A percentile compares a stretch with the other conserved stretches of the same genome.
These are phyloP conservation scores for Mixornis gularis DNA, from an alignment of 2,113 vertebrate species.

Conservation along the genomic window DNA sequence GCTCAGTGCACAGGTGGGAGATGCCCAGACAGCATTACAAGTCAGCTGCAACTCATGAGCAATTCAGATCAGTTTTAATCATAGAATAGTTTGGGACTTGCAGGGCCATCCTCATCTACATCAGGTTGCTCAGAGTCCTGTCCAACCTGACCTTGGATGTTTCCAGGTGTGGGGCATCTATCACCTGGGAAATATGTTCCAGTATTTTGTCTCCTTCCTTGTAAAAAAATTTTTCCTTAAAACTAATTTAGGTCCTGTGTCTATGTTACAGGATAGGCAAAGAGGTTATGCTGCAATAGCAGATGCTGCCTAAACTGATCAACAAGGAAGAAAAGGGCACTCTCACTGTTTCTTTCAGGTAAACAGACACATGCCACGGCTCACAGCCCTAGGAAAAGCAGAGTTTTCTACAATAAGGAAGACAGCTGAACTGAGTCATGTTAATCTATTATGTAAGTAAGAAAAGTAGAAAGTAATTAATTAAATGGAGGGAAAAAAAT, in stretches of 20 bases:
- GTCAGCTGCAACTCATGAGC: not conserved
- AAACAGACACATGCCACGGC: rapidly evolving
- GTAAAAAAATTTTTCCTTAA: not conserved
- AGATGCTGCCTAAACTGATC: not conserved
- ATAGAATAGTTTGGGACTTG: not conserved
- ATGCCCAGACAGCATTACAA: not conserved
- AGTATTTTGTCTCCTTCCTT: not conserved
- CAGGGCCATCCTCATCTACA: not conserved
- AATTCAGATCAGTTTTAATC: not conserved
- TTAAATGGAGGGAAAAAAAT: not conserved
- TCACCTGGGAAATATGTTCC: not conserved
- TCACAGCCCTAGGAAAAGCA: not conserved
- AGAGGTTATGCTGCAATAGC: not conserved
- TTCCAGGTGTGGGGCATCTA: not conserved
- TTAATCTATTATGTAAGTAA: not conserved
- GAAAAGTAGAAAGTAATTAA: not conserved
- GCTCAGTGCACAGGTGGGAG: not conserved
- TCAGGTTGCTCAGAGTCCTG: not conserved
- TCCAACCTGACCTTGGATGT: not conserved
- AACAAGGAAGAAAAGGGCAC: not conserved
- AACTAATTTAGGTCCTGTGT: not conserved
- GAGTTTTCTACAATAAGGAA: not conserved
- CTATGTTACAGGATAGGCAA: not conserved
- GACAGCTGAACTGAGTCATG: not conserved
- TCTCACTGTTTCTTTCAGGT: not conserved